Evolutionary conservation across 2,113 vertebrate genomes (phyloP), one percentile per base, ranked within the genome.

Genomic region (Gallinago undulata): DNA sequence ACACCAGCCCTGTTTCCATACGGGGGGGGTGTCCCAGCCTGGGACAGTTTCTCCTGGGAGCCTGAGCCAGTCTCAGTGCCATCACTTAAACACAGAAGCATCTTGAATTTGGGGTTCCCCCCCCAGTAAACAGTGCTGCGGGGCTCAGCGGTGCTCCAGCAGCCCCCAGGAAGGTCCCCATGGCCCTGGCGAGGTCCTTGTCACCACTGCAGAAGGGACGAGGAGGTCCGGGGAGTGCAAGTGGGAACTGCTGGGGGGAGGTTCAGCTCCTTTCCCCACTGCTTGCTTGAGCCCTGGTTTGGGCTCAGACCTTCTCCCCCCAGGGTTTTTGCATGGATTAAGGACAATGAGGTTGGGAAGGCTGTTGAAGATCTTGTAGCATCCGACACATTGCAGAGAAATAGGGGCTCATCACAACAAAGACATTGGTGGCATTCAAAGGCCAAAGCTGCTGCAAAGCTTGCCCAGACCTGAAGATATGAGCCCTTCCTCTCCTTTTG

Each of bases 41-140:
- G 47, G 41, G 23, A 10, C 11, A 19, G 27, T 76, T 64, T 45
- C 73, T 87, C 56, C 57, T 9, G n/a, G 39, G 17, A 75, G 4
- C n/a, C 57, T 13, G 33, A 21, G 13, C 3, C 0, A 3, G 31
- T 10, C 55, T 37, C 47, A 28, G 28, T 75, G 66, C 56, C 6
- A 1, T 15, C 7, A 17, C 22, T 77, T 68, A 43, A 11, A 28
- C 2, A 35, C 1, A 2, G 47, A 23, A 4, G 0, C 9, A 13
- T 10, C n/a, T 70, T 16, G 8, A 31, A 57, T 30, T 12, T 31
- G 51, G 17, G 21, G 6, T n/a, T 2, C 11, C 33, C 9, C 41
- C 41, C 12, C 3, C 3, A 3, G 13, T 31, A 63, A 17, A 19
- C 1, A 8, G 62, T 59, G 60, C 56, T 41, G 64, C 48, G 50